Base-by-base conservation (phyloP, 2,888 invertebrate species). In the Scrobipalpa costella region DNA sequence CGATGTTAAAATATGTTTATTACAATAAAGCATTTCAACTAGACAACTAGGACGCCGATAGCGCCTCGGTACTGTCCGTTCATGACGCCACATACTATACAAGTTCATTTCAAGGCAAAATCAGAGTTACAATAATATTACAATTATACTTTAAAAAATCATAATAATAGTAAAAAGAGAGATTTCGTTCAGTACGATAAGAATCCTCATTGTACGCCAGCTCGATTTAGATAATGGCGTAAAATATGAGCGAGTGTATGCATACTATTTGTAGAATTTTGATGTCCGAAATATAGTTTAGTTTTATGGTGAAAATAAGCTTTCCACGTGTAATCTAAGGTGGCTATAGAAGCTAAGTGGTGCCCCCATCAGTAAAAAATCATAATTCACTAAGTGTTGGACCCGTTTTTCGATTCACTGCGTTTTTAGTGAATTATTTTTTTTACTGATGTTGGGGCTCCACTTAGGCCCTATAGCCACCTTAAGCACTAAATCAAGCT, bases 1-100 rank as follows among this genome's bases (percentile, higher is more conserved):
- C 90, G 90, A 90, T 91, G 91, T 91, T 91, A 91, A 90, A 90
- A 90, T 89, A 90, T 85, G 84, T 89, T 89, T 88, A 83, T 81
- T 80, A 90, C 85, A 85, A 86, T 88, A 88, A 90, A 91, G 90
- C 90, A 88, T 86, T 84, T 86, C 79, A 85, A 84, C 83, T 80
- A 83, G 77, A 80, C 73, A 76, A 74, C 76, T 74, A 73, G 77
- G 80, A 78, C 80, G 77, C 71, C 71, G 64, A 67, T 71, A 66
- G 68, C 64, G 76, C 33, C 9, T n/a, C 75, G 77, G 38, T 49
- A 76, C 77, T 67, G 19, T 69, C 71, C 69, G 27, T n/a, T 68
- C 81, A 80, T 76, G 67, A 77, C 80, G 74, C 78, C 72, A 77
- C 70, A 71, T 74, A 71, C 79, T 81, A 80, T 83, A 86, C 82